A percentile compares a stretch with the other conserved stretches of the same genome.
Evolutionary conservation across 2,888 invertebrate species (phyloP).

Genomic region (Plutella xylostella): DNA sequence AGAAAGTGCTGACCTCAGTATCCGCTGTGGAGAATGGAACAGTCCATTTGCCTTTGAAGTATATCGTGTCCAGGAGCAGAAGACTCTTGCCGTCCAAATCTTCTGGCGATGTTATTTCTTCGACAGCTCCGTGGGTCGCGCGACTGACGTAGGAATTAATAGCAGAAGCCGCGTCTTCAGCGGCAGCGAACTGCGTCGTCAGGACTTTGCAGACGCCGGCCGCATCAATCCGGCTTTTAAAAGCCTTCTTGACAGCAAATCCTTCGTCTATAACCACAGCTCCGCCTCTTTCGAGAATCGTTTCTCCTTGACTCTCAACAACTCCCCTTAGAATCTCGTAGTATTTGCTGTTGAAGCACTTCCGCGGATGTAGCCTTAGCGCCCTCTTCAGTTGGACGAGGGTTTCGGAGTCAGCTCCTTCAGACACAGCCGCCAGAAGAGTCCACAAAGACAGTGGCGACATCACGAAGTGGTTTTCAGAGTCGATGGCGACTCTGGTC

Average conservation of each 20-base stretch:
- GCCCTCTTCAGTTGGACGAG: constrained; percentile 33
- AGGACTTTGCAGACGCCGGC: constrained; percentile 31
- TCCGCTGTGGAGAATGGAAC: constrained; percentile 35
- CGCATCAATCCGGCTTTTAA: constrained; percentile 23
- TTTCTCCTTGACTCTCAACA: neutral
- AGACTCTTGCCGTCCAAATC: constrained; percentile 34
- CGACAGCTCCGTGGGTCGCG: constrained; percentile 39
- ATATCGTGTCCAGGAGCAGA: constrained; percentile 43
- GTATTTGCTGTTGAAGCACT: constrained; percentile 43
- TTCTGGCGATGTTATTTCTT: constrained; percentile 35
- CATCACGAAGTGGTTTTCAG: constrained; percentile 38
- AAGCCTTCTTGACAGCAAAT: constrained; percentile 15
- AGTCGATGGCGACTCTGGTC: neutral
- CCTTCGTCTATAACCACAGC: neutral
- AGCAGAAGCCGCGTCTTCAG: constrained; percentile 26
- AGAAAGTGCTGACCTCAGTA: constrained; percentile 32
- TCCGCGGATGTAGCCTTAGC: constrained; percentile 30
- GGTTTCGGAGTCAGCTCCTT: constrained; percentile 39
- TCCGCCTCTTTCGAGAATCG: neutral
- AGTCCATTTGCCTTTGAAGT: constrained; percentile 49
- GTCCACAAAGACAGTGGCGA: constrained; percentile 46
- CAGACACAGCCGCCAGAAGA: constrained; percentile 34
- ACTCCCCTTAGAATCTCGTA: constrained; percentile 28
- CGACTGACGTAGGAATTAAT: constrained; percentile 40
- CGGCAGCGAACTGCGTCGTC: too few species aligned